Base-by-base conservation (phyloP, 2,797 vertebrate species). In the Hippoglossus hippoglossus region DNA sequence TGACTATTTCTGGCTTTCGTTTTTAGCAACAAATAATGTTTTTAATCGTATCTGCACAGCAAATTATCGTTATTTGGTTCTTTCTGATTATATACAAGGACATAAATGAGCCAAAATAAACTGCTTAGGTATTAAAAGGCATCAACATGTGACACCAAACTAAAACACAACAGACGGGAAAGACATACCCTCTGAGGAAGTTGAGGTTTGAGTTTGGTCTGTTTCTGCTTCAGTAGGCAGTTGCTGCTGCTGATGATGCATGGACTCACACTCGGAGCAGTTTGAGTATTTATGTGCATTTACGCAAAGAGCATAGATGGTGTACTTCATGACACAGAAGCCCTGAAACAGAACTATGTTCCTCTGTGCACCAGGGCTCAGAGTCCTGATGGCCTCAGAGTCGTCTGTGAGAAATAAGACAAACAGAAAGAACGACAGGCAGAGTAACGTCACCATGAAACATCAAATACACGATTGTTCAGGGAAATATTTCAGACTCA, bases 291-390 rank as follows among this genome's bases (percentile, higher is more conserved):
- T 93, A 62, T 97, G 96, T n/a, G 93, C 89, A 46, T 95, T 97
- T 12, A 97, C 93, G 77, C 96, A 98, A 65, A 99, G 94, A 25
- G 98, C 97, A 22, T 98, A 98, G 77, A 98, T 80, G 2, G 97
- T 97, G 11, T 98, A 98, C 81, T 99, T 99, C 95, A 99, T 97
- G 85, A 96, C 97, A 62, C 97, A 99, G 89, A 99, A 99, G 0
- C 96, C 96, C 91, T 89, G 96, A 77, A 97, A 99, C 75, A 99
- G 91, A 0, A 94, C 91, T 21, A 96, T 58, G 74, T 95, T 98
- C 80, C 95, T 94, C 68, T 92, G 93, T 34, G 84, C 94, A n/a
- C 70, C 91, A 52, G 91, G 88, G 34, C 77, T 85, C 41, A 74
- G 87, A 1, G 88, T 31, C n/a, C 80, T 63, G 0, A 71, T 44